These are phyloP conservation scores for Hypena proboscidalis DNA, from an alignment of 2,888 invertebrate species.

Conservation along the genomic window DNA sequence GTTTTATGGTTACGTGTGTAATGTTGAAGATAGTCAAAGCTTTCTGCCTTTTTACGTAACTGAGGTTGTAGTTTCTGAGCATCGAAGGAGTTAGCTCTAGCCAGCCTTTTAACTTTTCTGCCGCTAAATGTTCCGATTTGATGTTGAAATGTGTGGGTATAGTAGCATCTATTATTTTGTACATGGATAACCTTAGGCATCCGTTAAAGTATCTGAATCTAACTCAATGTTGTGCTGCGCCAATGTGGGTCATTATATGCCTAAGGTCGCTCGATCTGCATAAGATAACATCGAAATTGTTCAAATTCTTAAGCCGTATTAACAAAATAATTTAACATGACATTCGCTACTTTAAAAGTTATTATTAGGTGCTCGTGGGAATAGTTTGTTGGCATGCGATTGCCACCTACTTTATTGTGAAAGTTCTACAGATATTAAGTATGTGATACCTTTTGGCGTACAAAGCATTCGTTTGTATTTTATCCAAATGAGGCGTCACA, in stretches of 20 bases:
- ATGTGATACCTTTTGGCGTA: slow-evolving; percentile 32
- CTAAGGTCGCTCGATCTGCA: slow-evolving; percentile 17
- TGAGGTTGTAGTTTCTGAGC: no score
- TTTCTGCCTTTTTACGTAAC: no score
- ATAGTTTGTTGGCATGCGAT: slow-evolving; percentile 56
- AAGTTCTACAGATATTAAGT: slow-evolving; percentile 44
- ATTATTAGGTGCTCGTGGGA: slow-evolving; percentile 46
- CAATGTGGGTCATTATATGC: slow-evolving; percentile 7
- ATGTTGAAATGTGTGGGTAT: slow-evolving; percentile 1
- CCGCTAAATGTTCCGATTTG: no score
- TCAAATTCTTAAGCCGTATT: slow-evolving; percentile 25
- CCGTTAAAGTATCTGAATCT: no score
- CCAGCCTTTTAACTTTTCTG: no score
- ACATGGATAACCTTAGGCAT: no score
- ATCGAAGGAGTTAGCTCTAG: no score
- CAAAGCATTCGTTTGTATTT: slow-evolving; percentile 16
- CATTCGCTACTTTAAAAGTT: slow-evolving; percentile 30
- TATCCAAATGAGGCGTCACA: slow-evolving; percentile 6
- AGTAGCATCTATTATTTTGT: slow-evolving; percentile 1
- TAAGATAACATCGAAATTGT: slow-evolving; percentile 24
- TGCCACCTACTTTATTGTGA: slow-evolving; percentile 48
- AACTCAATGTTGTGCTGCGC: no score
- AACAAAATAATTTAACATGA: slow-evolving; percentile 28
- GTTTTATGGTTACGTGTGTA: slow-evolving; percentile 7
- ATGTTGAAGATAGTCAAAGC: slow-evolving; percentile 22